Evolutionary conservation across 2,113 vertebrate genomes (phyloP).

Genomic region (Macrotus californicus): DNA sequence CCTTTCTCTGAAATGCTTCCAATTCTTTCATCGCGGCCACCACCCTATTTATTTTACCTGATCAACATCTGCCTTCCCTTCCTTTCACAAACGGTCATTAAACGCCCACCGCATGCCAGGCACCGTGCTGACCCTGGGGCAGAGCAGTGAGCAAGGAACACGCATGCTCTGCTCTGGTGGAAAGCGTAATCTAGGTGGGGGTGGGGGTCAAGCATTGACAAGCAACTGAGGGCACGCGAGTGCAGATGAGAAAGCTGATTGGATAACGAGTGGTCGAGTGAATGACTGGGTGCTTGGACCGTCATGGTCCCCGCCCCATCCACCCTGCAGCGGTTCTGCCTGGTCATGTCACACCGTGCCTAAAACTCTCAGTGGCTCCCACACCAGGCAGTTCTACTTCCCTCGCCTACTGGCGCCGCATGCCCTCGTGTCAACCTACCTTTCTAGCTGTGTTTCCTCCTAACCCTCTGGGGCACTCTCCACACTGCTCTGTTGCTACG

Average conservation of each 20-base stretch:
- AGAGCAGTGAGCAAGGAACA: neutral
- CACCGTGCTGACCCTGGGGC: rapidly evolving
- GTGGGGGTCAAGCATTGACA: neutral
- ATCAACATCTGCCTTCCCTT: neutral
- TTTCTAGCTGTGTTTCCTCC: neutral
- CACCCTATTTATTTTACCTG: too few relatives aligned
- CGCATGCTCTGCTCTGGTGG: rapidly evolving
- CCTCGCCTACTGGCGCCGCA: neutral
- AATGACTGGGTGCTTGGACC: neutral
- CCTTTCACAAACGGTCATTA: neutral
- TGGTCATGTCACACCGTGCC: neutral
- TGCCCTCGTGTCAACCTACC: neutral
- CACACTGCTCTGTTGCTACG: neutral
- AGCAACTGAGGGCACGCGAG: rapidly evolving
- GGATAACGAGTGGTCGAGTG: too few relatives aligned
- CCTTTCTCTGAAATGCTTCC: neutral
- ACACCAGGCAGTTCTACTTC: neutral
- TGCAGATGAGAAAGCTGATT: neutral
- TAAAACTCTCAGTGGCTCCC: neutral
- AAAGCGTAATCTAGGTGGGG: rapidly evolving
- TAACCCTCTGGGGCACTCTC: neutral
- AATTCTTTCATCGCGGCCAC: neutral
- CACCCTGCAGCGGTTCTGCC: neutral
- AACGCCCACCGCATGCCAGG: neutral
- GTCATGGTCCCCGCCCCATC: neutral